Percentiles rank a stretch among this genome's conserved stretches.
phyloP scores from a whole-genome alignment of 1,140 invertebrate genomes.

The Micrasema minimum region DNA sequence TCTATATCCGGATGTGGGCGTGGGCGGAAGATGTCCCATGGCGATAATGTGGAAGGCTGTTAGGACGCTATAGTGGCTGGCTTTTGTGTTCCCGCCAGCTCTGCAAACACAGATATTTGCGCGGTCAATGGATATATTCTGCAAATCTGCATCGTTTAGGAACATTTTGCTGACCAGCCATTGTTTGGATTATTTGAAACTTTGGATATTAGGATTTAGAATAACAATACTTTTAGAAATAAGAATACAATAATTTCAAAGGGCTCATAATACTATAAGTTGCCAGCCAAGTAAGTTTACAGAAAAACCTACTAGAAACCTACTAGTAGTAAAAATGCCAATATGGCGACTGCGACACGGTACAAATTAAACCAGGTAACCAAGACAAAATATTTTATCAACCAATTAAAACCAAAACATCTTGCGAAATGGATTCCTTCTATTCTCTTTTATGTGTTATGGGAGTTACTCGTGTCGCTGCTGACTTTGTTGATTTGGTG shows the following conservation, averaged over 20 bases:
- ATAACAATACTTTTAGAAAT: no score
- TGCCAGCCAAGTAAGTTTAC: no score
- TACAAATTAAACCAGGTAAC: no score
- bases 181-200: no score
- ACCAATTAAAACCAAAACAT: no score
- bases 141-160: constrained; percentile 1
- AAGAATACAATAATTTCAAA: no score
- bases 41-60: constrained; percentile 36
- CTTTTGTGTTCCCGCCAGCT: constrained; percentile 47
- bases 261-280: no score
- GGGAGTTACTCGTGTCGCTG: constrained; percentile 2
- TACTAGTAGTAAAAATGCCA: no score
- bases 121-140: constrained; percentile 10
- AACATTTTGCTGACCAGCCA: constrained; percentile 7
- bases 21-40: constrained; percentile 32
- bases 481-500: neutral
- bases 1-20: constrained; percentile 1
- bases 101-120: constrained; percentile 34
- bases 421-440: constrained; percentile 7
- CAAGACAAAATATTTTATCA: no score
- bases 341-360: no score
- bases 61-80: constrained; percentile 37
- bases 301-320: no score
- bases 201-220: no score
- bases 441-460: constrained; percentile 20